These are phyloP conservation scores for Neosalanx taihuensis DNA, from an alignment of 2,797 vertebrate species.

Conservation along the genomic window DNA sequence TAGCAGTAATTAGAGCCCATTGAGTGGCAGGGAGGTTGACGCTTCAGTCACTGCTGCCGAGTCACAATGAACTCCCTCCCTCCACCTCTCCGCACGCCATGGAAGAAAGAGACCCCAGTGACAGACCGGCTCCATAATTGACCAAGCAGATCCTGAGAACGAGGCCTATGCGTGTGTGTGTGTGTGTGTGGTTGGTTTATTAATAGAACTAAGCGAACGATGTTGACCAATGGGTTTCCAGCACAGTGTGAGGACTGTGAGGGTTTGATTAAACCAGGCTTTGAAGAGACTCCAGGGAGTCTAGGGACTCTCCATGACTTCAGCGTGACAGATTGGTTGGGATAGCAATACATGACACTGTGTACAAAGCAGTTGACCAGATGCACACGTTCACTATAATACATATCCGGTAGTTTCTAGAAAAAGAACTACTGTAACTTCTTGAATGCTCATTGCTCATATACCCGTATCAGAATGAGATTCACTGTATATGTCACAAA, in stretches of 20 bases:
- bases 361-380: not conserved
- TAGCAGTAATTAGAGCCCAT: conserved; percentile 34
- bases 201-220: conserved; percentile 34
- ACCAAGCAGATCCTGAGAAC: conserved; percentile 42
- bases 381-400: not conserved
- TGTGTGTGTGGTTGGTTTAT: conserved; percentile 13
- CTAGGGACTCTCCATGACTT: not conserved
- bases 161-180: conserved; percentile 8
- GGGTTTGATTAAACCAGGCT: not conserved
- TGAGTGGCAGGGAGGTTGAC: conserved; percentile 28
- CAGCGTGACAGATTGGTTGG: not conserved
- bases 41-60: conserved; percentile 20
- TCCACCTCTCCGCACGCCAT: conserved; percentile 12
- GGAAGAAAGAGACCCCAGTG: conserved; percentile 20
- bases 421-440: not conserved
- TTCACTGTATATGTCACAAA: not conserved
- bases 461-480: not conserved
- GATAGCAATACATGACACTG: not conserved
- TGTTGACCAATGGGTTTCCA: conserved; percentile 25
- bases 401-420: not conserved
- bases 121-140: conserved; percentile 33
- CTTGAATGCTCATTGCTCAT: too few relatives aligned
- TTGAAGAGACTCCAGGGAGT: not conserved
- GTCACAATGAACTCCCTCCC: conserved; percentile 18
- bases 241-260: not conserved